These are phyloP conservation scores for Nudaria mundana DNA, from an alignment of 2,888 invertebrate genomes.

Conservation along the genomic window DNA sequence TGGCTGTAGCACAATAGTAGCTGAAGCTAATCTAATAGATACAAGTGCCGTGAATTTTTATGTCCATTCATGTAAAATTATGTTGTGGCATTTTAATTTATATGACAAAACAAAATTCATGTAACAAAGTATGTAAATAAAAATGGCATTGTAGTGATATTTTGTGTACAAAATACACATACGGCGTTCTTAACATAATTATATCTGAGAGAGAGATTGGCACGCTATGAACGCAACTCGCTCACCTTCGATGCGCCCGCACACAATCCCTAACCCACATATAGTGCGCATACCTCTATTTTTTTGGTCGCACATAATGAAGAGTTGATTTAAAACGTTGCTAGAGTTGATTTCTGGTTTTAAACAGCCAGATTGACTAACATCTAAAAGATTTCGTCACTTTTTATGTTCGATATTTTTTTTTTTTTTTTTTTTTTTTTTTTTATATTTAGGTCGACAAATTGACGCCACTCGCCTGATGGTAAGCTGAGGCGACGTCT, in stretches of 20 bases:
- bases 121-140: conserved; percentile 5
- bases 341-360: conserved; percentile 1
- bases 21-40: no score
- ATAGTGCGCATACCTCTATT: conserved; percentile 17
- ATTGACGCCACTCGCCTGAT: no score
- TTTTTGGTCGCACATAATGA: conserved; percentile 24
- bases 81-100: conserved; percentile 15
- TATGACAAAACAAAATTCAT: no score
- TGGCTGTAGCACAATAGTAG: conserved; percentile 47
- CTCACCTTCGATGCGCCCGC: conserved; percentile 59
- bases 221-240: conserved; percentile 60
- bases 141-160: conserved; percentile 1
- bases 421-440: no score
- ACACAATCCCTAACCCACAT: conserved; percentile 37
- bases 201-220: conserved; percentile 66
- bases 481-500: no score
- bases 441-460: no score
- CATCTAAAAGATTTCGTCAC: no score
- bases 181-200: conserved; percentile 42
- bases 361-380: no score
- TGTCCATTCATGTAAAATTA: conserved; percentile 23
- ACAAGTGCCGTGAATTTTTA: conserved; percentile 28
- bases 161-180: conserved; percentile 30
- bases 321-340: conserved; percentile 23
- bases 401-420: no score